Evolutionary conservation across 2,797 vertebrate genomes (phyloP), one percentile per base, ranked within the genome.

Genomic region (Trachops cirrhosus): DNA sequence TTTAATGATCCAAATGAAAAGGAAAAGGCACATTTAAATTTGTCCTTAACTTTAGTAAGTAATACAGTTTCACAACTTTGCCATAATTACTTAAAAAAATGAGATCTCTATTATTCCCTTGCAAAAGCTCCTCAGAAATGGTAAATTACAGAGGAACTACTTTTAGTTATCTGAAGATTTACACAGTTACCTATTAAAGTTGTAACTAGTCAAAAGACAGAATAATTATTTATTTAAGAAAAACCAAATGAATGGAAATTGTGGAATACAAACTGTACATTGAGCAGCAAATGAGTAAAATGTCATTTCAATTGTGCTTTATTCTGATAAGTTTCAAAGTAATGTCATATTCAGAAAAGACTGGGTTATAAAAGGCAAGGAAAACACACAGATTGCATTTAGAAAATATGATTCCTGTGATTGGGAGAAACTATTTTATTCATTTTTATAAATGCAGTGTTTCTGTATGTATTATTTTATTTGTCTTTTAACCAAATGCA

Each of bases 271-370:
- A 96, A 96, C 78, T 97, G 59, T 97, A 95, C 71, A 84, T 78
- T 94, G 57, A 95, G 71, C 48, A 95, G 93, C 80, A 73, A 93
- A 89, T 37, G 16, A 91, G 22, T 46, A 74, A 84, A 92, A 90
- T 85, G 46, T 62, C 67, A 96, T 96, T 98, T 96, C 80, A 97
- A 78, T 96, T 94, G 82, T 94, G 88, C 79, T 94, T 97, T 95
- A 97, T 97, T 97, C 95, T 96, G 92, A 85, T 94, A 87, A 85
- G 89, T 98, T 98, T 98, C 97, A 97, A 98, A 98, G 96, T 37
- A 94, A 94, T 95, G 78, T 37, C 71, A 62, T 62, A 46, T 94
- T 97, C 88, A 92, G 86, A 96, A 98, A 83, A 41, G 86, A 54
- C 80, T 97, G 93, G n/a, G 78, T 97, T 97, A 46, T 92, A 97